Evolutionary conservation across 2,113 vertebrate species (phyloP).

Genomic region (Neodon shergylaensis): DNA sequence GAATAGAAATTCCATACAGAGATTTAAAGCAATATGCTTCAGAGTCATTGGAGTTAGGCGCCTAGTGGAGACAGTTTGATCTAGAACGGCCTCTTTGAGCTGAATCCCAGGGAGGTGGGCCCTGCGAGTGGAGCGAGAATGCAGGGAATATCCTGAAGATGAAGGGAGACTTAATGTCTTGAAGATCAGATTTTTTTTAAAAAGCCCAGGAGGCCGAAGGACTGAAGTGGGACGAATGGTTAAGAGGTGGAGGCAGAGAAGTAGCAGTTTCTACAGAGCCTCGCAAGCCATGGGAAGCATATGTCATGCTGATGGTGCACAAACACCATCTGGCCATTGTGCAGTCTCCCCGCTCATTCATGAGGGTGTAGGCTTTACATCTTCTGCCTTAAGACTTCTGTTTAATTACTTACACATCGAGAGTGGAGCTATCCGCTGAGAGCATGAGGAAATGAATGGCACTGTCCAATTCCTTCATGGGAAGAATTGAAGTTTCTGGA

Average conservation of each 20-base stretch:
- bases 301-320: slow-evolving; percentile 47
- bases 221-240: neutral
- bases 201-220: neutral
- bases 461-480: neutral
- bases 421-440: neutral
- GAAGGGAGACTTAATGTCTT: neutral
- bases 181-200: neutral
- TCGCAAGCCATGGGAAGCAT: slow-evolving; percentile 44
- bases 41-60: neutral
- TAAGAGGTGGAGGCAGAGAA: neutral
- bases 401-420: slow-evolving; percentile 57
- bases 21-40: neutral
- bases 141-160: neutral
- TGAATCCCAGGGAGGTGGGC: neutral
- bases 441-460: slow-evolving; percentile 30
- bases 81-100: neutral
- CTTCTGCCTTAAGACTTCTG: slow-evolving; percentile 36
- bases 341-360: slow-evolving; percentile 7
- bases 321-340: slow-evolving; percentile 63
- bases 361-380: slow-evolving; percentile 39
- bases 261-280: slow-evolving; percentile 36
- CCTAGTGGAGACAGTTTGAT: neutral
- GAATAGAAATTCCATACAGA: neutral
- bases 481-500: neutral
- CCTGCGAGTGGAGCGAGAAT: neutral